Evolutionary conservation across 2,888 invertebrate species (phyloP).

Genomic region (Cryptocheilus praepositus): DNA sequence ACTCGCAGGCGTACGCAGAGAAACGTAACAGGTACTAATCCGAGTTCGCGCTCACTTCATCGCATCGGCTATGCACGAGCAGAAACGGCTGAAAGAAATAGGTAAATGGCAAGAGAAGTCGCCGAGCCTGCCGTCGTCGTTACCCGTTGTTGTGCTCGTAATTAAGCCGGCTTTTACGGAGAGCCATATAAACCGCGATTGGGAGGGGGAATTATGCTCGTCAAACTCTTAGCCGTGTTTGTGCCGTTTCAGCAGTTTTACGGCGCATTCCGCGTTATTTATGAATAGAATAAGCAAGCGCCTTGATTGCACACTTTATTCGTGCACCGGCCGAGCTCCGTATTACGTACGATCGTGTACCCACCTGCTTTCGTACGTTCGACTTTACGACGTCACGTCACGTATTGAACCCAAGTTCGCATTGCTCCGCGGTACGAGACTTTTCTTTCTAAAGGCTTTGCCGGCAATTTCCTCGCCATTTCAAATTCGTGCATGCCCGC

Average conservation of each 20-base stretch:
- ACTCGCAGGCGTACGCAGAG: too few relatives aligned
- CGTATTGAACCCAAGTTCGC: slow-evolving; percentile 5
- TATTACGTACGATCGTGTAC: slow-evolving; percentile 15
- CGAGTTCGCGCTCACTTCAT: too few relatives aligned
- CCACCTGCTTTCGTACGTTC: slow-evolving; percentile 10
- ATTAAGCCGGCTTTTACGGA: slow-evolving; percentile 7
- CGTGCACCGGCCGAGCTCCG: background rate
- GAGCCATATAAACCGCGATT: background rate
- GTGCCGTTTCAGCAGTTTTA: slow-evolving; percentile 57
- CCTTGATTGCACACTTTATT: slow-evolving; percentile 39
- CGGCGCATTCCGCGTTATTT: slow-evolving; percentile 53
- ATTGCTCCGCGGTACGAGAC: background rate
- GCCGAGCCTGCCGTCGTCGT: slow-evolving; percentile 23
- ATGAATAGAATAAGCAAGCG: slow-evolving; percentile 36
- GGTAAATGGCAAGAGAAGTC: slow-evolving; percentile 15
- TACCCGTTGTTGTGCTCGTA: background rate
- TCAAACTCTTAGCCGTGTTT: slow-evolving; percentile 12
- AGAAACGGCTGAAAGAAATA: too few relatives aligned
- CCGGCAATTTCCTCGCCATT: too few relatives aligned
- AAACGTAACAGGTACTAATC: too few relatives aligned
- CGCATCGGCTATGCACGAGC: too few relatives aligned
- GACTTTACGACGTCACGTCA: slow-evolving; percentile 35
- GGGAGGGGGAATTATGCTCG: background rate
- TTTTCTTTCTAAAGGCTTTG: too few relatives aligned
- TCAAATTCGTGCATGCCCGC: too few relatives aligned